These are phyloP conservation scores for Nyctalus aviator DNA, from an alignment of 2,797 vertebrate genomes.

Conservation along the genomic window DNA sequence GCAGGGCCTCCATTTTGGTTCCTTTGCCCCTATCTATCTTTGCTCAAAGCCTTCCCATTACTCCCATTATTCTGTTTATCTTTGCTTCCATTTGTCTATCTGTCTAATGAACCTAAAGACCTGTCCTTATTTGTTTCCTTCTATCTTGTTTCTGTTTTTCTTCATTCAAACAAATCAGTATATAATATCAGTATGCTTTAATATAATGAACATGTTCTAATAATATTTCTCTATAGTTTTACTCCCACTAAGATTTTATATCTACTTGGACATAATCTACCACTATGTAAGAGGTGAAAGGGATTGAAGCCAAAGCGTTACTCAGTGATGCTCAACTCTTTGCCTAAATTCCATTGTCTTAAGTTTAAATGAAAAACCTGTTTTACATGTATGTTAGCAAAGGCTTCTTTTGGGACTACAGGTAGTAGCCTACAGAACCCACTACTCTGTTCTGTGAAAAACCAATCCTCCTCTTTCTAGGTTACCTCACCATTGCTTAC, in stretches of 20 bases:
- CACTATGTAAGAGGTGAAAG: background rate
- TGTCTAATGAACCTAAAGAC: background rate
- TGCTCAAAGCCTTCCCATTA: background rate
- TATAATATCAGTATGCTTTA: background rate
- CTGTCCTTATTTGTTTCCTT: background rate
- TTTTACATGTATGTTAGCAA: background rate
- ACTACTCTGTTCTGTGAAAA: background rate
- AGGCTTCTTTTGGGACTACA: background rate
- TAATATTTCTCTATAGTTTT: background rate
- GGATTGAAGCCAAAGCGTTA: background rate
- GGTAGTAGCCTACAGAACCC: background rate
- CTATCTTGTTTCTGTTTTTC: slow-evolving; percentile 43
- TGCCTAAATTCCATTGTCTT: background rate
- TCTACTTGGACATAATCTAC: background rate
- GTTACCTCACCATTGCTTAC: background rate
- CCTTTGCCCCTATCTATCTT: background rate
- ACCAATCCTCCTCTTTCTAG: background rate
- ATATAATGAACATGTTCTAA: background rate
- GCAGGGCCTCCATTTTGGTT: background rate
- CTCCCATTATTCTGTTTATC: background rate
- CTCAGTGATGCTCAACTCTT: background rate
- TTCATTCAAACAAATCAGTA: background rate
- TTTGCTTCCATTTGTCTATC: background rate
- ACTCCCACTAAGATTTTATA: background rate
- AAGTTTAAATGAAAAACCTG: background rate